Base-by-base conservation (phyloP, 2,888 invertebrate species). In the Watsonalla cultraria region DNA sequence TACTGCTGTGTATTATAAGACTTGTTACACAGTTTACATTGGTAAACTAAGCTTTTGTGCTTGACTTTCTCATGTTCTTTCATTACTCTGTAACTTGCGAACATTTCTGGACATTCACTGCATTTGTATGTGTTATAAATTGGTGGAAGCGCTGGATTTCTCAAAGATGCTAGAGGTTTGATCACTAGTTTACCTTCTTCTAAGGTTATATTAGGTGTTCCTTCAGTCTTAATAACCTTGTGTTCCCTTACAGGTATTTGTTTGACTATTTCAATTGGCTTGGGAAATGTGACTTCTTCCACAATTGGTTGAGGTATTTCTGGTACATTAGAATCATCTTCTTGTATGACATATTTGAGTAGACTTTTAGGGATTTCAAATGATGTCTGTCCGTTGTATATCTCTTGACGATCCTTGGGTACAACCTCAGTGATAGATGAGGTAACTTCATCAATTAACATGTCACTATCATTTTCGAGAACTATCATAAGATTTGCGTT, bases 401-500 rank as follows among this genome's bases (percentile, higher is more conserved):
- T 45, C 37, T 45, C 39, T 50, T 55, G 35, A 47, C 8, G 4
- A 9, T 69, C 53, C 2, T 67, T 67, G 2, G 71, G 67, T 0
- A 72, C 58, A 9, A 72, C 57, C 58, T 67, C 67, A 0, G 63
- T 70, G 14, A 58, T 65, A 0, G 66, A 61, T 7, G 63, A 66
- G 39, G 54, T 55, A 6, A 71, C 55, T 52, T 71, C 67, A 51
- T 73, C 69, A 2, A 73, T 61, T 45, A 66, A 63, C 5, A 72
- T 59, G 46, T 76, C 68, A 5, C 55, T 60, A 45, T 78, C 72
- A 60, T 71, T 69, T 59, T 80, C 82, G n/a, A 82, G 56, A 0
- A 82, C 72, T 14, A 82, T 78, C 64, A 80, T 71, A 11, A 82
- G 68, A 24, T 82, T 80, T 0, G 79, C 65, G 53, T 74, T 68